A percentile compares a stretch with the other conserved stretches of the same genome.
These are phyloP conservation scores for Busseola fusca DNA, from an alignment of 2,888 invertebrate species.

Conservation along the genomic window DNA sequence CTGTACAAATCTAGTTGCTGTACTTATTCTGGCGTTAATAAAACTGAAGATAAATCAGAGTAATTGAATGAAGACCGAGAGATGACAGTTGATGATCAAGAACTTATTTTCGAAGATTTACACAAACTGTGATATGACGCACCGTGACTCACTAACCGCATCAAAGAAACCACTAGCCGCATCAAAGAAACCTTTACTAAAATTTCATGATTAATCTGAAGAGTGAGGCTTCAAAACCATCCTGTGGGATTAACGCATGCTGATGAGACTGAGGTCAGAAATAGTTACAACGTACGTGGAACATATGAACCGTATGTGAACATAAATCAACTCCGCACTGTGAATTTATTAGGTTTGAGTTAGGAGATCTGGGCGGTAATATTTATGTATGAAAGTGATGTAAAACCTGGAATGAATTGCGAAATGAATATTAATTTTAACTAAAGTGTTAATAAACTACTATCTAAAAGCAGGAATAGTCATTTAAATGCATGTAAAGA, in stretches of 20 bases:
- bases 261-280: slow-evolving; percentile 84
- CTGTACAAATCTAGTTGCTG: background rate
- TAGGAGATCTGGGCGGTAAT: slow-evolving; percentile 58
- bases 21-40: slow-evolving; percentile 6
- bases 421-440: slow-evolving; percentile 36
- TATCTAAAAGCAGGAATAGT: background rate
- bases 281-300: slow-evolving; percentile 79
- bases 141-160: background rate
- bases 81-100: background rate
- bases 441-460: slow-evolving; percentile 22
- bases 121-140: background rate
- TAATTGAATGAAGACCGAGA: background rate
- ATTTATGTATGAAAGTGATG: slow-evolving; percentile 39
- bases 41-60: background rate
- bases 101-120: background rate
- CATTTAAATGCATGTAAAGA: slow-evolving; percentile 24
- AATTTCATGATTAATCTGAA: slow-evolving; percentile 61
- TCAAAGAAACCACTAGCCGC: slow-evolving; percentile 8
- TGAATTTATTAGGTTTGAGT: slow-evolving; percentile 66
- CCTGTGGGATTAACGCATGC: slow-evolving; percentile 77
- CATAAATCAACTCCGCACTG: slow-evolving; percentile 83
- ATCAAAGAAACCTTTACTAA: slow-evolving; percentile 29
- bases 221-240: slow-evolving; percentile 59
- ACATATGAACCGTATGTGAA: slow-evolving; percentile 79
- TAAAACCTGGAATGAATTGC: slow-evolving; percentile 25